Percentiles rank a stretch among this genome's conserved stretches.
These are phyloP conservation scores for Cyprinus carpio DNA, from an alignment of 2,113 vertebrate genomes.

Conservation along the genomic window DNA sequence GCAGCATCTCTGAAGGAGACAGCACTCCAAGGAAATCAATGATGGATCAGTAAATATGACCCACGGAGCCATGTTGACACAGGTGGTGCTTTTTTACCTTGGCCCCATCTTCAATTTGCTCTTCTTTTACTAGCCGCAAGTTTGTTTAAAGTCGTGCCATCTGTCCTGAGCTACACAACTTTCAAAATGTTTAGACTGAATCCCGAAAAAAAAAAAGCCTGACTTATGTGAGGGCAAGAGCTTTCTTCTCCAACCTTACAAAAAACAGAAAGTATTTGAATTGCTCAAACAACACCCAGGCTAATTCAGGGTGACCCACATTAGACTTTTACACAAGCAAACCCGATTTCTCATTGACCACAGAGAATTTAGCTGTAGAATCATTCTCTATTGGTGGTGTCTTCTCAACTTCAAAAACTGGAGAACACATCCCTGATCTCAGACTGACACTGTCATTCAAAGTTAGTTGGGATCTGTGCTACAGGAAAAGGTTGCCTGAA, in stretches of 20 bases:
- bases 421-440: slow-evolving; percentile 10
- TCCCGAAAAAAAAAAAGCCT: not conserved
- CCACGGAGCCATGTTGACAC: slow-evolving; percentile 50
- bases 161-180: slow-evolving; percentile 20
- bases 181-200: slow-evolving; percentile 37
- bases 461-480: slow-evolving; percentile 5
- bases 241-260: slow-evolving; percentile 26
- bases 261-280: slow-evolving; percentile 35
- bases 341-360: not conserved
- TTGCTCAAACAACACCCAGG: slow-evolving; percentile 46
- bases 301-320: slow-evolving; percentile 31
- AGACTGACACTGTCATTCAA: slow-evolving; percentile 6
- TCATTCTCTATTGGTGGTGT: not conserved
- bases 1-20: slow-evolving; percentile 35
- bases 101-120: slow-evolving; percentile 34
- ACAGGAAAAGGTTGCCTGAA: not conserved
- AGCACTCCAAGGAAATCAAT: slow-evolving; percentile 27
- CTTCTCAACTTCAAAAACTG: not conserved
- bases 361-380: not conserved
- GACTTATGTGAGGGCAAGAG: slow-evolving; percentile 21
- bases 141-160: slow-evolving; percentile 35
- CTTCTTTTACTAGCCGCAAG: slow-evolving; percentile 33
- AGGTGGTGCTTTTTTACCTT: slow-evolving; percentile 53
- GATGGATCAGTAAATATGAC: slow-evolving; percentile 32
- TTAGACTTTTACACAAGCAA: slow-evolving; percentile 28